These are phyloP conservation scores for Spilosoma lubricipeda DNA, from an alignment of 2,888 invertebrate species.

Conservation along the genomic window DNA sequence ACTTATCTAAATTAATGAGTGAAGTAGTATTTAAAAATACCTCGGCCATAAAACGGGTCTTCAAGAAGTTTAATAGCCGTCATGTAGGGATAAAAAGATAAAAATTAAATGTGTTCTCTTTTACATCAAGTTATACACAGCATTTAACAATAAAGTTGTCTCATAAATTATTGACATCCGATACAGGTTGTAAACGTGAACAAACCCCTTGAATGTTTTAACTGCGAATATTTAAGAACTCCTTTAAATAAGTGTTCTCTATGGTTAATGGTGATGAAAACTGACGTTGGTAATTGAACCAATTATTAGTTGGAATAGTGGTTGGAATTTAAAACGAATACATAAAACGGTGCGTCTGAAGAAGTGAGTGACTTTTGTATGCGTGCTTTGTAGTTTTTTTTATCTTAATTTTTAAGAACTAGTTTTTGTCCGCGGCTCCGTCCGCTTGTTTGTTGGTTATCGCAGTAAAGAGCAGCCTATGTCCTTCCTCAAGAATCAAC, in stretches of 20 bases:
- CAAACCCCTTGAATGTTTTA: conserved; percentile 16
- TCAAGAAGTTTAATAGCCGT: conserved; percentile 28
- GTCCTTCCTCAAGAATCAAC: too few relatives aligned
- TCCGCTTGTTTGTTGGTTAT: too few relatives aligned
- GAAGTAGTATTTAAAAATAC: conserved; percentile 26
- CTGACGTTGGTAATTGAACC: background rate
- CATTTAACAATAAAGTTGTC: conserved; percentile 44
- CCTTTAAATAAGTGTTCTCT: background rate
- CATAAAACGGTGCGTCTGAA: background rate
- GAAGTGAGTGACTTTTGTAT: background rate
- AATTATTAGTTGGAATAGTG: background rate
- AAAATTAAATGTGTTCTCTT: conserved; percentile 38
- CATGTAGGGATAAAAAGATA: conserved; percentile 31
- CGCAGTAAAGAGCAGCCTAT: too few relatives aligned
- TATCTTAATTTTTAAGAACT: too few relatives aligned
- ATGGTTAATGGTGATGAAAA: background rate
- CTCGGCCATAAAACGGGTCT: conserved; percentile 17
- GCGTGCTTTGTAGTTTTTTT: background rate
- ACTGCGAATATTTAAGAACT: background rate
- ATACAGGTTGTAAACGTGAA: conserved; percentile 43
- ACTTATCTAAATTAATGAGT: conserved; percentile 24
- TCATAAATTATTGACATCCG: conserved; percentile 48
- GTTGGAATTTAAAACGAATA: background rate
- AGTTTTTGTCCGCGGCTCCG: too few relatives aligned
- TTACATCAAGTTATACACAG: conserved; percentile 39